Evolutionary conservation across 2,113 vertebrate genomes (phyloP).

Genomic region (Brachypteracias leptosomus): DNA sequence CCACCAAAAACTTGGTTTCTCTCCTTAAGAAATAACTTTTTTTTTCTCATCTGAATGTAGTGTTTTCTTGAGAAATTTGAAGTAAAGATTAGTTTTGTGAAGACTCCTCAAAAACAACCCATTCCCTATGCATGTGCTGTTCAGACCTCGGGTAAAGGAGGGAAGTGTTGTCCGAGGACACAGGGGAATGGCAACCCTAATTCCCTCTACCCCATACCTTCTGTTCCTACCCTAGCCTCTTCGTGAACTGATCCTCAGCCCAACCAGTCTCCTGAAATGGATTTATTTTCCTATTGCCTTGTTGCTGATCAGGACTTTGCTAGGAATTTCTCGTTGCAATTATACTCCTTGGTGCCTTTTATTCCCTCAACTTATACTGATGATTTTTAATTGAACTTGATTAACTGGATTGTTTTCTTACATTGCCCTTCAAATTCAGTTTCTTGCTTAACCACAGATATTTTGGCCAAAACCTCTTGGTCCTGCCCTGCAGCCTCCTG

Average conservation of each 20-base stretch:
- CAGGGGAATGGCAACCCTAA: not conserved
- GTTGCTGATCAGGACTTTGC: not conserved
- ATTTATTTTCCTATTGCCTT: not conserved
- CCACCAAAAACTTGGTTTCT: not conserved
- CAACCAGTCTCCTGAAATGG: not conserved
- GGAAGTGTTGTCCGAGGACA: not conserved
- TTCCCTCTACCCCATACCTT: not conserved
- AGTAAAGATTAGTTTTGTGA: not conserved
- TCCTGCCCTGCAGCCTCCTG: not conserved
- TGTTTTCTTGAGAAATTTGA: not conserved
- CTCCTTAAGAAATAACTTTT: not conserved
- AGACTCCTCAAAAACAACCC: not conserved
- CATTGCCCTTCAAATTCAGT: not conserved
- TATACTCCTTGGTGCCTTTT: not conserved
- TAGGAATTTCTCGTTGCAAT: not conserved
- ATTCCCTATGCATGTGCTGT: not conserved
- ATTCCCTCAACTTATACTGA: not conserved
- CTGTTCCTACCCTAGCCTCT: not conserved
- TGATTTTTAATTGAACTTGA: not conserved
- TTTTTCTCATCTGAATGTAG: not conserved
- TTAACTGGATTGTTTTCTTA: not conserved
- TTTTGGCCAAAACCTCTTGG: not conserved
- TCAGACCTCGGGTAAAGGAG: not conserved
- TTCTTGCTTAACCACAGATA: not conserved
- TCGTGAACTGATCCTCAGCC: not conserved